Evolutionary conservation across 2,797 vertebrate genomes (phyloP).

Genomic region (Diplodus puntazzo): DNA sequence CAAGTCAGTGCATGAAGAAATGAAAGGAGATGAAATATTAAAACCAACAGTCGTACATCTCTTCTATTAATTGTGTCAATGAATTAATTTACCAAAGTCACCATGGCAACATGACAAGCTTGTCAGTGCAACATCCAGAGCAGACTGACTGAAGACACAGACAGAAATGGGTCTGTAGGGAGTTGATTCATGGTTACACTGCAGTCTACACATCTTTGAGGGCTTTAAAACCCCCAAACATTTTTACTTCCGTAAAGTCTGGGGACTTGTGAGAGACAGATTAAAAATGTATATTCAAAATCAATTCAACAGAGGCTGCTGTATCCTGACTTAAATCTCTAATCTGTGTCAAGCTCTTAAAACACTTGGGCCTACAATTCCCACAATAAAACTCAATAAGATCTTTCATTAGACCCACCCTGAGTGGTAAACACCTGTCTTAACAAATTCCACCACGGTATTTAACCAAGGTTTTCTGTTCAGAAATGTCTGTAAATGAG

Average conservation of each 20-base stretch:
- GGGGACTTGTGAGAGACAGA: neutral
- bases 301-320: constrained; percentile 4
- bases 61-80: constrained; percentile 12
- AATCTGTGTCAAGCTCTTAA: constrained; percentile 16
- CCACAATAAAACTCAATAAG: neutral
- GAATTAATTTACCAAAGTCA: constrained; percentile 3
- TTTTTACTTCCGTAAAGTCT: neutral
- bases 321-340: constrained; percentile 11
- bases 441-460: neutral
- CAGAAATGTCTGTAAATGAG: neutral
- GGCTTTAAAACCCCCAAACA: neutral
- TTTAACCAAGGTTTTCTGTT: neutral
- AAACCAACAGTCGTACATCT: constrained; percentile 11
- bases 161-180: constrained; percentile 5
- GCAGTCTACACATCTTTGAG: neutral
- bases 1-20: neutral
- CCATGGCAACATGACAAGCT: neutral
- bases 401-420: neutral
- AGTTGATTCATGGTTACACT: neutral
- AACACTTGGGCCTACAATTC: constrained; percentile 4
- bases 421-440: neutral
- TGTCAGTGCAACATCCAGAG: neutral
- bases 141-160: neutral
- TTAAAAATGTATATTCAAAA: constrained; percentile 1
- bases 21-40: constrained; percentile 24